Evolutionary conservation across 2,113 vertebrate genomes (phyloP).

Genomic region (Arenaria interpres): DNA sequence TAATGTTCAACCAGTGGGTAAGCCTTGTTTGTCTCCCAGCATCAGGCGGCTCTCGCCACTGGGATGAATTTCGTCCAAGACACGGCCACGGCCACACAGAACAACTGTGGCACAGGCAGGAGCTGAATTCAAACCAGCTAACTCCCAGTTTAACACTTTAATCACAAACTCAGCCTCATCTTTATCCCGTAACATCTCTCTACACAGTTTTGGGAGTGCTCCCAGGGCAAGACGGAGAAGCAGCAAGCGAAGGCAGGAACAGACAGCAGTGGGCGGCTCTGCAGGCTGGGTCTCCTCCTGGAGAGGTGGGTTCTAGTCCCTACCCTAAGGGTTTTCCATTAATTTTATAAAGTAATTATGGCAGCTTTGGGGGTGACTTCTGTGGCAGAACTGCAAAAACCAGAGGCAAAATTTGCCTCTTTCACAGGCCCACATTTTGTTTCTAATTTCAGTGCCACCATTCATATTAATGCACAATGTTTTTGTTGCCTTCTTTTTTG

Average conservation of each 20-base stretch:
- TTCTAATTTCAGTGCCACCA: not conserved
- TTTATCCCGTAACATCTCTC: not conserved
- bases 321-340: not conserved
- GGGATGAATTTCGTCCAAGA: not conserved
- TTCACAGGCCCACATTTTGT: not conserved
- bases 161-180: not conserved
- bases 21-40: not conserved
- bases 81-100: not conserved
- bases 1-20: not conserved
- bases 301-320: not conserved
- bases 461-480: not conserved
- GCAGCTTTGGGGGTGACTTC: not conserved
- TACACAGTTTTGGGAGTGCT: not conserved
- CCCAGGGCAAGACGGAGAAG: not conserved
- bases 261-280: not conserved
- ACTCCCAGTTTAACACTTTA: not conserved
- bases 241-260: not conserved
- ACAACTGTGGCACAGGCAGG: not conserved
- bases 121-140: not conserved
- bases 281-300: not conserved
- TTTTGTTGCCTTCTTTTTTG: constrained; percentile 23
- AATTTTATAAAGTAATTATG: not conserved
- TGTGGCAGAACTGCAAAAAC: not conserved
- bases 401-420: not conserved
- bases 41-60: not conserved